A percentile compares a stretch with the other conserved stretches of the same genome.
Conservation (phyloP, 1,140 invertebrate genomes). For the Aphelinus atriplicis region DNA sequence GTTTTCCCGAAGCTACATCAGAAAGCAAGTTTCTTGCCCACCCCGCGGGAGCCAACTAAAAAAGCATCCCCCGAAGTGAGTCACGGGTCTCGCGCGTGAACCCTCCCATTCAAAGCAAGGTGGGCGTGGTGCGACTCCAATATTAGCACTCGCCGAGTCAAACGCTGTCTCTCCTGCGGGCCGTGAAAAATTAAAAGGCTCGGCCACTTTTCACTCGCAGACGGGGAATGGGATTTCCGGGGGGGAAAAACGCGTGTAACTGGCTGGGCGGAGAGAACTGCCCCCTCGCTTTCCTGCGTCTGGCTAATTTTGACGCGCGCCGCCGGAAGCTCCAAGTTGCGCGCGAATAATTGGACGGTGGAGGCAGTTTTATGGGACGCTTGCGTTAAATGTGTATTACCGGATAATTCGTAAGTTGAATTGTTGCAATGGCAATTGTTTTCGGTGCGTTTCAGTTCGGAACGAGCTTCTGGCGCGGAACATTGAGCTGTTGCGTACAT, state of each 20-base stretch:
- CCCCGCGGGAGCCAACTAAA: no score
- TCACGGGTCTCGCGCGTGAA: conserved; percentile 1
- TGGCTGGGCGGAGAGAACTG: conserved; percentile 8
- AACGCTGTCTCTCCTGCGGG: conserved; percentile 35
- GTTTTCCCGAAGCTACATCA: no score
- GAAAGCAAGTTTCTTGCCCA: no score
- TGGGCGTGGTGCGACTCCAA: conserved; percentile 45
- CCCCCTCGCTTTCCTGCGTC: conserved; percentile 13
- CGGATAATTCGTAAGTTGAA: no score
- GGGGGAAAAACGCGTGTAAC: conserved; percentile 6
- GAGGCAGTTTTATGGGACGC: no score
- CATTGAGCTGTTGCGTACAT: no score
- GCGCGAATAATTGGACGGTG: no score
- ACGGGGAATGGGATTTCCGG: conserved; percentile 22
- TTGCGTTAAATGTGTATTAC: no score
- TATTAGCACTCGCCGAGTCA: conserved; percentile 56
- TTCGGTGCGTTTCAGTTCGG: no score
- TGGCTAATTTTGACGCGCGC: conserved; percentile 37
- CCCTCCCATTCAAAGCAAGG: conserved; percentile 22
- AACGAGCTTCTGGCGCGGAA: no score
- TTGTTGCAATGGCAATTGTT: no score
- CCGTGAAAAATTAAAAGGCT: conserved; percentile 47
- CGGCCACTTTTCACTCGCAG: conserved; percentile 31
- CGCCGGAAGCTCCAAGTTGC: no score
- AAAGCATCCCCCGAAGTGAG: not conserved